These are phyloP conservation scores for Myotis yumanensis DNA, from an alignment of 2,113 vertebrate species.

Conservation along the genomic window DNA sequence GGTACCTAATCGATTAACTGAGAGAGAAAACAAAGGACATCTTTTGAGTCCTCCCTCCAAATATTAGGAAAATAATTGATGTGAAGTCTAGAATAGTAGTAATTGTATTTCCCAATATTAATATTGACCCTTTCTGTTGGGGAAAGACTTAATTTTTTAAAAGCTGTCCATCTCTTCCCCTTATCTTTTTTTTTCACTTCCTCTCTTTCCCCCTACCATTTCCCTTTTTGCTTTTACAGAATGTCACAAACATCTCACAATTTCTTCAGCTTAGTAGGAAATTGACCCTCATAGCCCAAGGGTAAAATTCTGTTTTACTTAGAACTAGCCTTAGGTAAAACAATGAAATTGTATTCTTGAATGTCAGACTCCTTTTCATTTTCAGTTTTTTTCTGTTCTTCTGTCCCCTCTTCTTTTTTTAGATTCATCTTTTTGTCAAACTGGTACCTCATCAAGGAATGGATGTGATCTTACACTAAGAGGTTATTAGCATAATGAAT, in stretches of 20 bases:
- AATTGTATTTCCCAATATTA: background rate
- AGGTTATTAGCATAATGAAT: background rate
- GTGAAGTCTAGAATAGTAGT: background rate
- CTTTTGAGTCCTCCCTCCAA: background rate
- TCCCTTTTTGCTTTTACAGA: constrained; percentile 1
- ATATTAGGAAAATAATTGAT: background rate
- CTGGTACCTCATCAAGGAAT: background rate
- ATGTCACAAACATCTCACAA: background rate
- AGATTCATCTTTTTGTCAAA: constrained; percentile 14
- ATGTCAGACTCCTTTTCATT: background rate
- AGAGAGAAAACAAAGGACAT: background rate
- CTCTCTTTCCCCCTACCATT: background rate
- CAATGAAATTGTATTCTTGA: background rate
- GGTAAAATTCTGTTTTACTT: background rate
- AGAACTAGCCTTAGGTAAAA: constrained; percentile 19
- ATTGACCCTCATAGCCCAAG: background rate
- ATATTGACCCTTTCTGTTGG: background rate
- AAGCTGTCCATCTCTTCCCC: background rate
- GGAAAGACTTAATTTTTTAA: background rate
- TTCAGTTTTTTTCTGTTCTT: background rate
- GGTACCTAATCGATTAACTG: background rate
- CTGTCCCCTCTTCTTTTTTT: background rate
- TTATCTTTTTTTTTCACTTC: background rate
- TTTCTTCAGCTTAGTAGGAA: background rate
- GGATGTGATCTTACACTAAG: background rate